phyloP scores from a whole-genome alignment of 2,113 vertebrate genomes.

The Apaloderma vittatum region DNA sequence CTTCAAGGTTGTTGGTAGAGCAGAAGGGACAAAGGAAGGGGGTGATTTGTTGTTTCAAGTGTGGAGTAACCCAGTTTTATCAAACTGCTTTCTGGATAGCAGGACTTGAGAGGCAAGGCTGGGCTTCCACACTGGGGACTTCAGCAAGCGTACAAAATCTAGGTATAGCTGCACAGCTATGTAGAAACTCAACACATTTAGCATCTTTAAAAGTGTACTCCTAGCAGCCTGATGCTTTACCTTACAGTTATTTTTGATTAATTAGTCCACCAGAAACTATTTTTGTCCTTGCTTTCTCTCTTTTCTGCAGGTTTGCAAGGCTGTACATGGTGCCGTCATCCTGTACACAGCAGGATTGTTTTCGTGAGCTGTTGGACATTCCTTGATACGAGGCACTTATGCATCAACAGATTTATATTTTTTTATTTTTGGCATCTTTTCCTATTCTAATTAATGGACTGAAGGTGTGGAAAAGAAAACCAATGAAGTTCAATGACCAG shows the following conservation, averaged over 20 bases:
- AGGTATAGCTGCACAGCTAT: fast-evolving
- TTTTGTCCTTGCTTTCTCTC: not conserved
- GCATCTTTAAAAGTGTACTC: not conserved
- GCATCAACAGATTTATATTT: not conserved
- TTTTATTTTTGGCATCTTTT: not conserved
- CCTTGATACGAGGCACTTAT: not conserved
- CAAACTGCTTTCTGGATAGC: not conserved
- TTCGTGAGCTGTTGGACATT: not conserved
- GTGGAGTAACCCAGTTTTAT: too few relatives aligned
- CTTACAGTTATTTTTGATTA: not conserved
- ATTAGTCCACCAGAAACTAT: not conserved
- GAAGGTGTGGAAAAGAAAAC: not conserved
- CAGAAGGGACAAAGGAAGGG: not conserved
- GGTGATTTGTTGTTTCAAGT: too few relatives aligned
- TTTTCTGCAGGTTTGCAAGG: not conserved
- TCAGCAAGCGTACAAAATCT: not conserved
- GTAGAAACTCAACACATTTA: not conserved
- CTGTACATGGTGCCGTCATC: fast-evolving
- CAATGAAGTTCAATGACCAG: not conserved
- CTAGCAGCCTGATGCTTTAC: not conserved
- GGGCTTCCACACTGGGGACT: not conserved
- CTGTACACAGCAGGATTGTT: not conserved
- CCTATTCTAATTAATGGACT: not conserved
- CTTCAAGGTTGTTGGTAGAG: not conserved
- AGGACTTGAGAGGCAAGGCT: not conserved